A percentile compares a stretch with the other conserved stretches of the same genome.
Evolutionary conservation across 2,888 invertebrate species (phyloP).

Genomic region (Nephrotoma flavescens): DNA sequence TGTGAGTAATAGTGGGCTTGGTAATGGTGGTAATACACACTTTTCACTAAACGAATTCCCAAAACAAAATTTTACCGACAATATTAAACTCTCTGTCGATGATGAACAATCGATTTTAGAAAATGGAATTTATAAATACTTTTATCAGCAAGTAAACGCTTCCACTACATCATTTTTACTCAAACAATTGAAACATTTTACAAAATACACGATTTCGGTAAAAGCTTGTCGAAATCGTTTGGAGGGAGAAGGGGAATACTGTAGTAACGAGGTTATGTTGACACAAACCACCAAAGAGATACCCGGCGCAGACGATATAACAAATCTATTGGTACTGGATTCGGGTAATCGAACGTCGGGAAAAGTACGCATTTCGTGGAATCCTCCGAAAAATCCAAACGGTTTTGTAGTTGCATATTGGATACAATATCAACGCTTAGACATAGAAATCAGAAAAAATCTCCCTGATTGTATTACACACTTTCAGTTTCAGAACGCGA

Average conservation of each 20-base stretch:
- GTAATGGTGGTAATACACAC: not conserved
- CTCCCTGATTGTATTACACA: slow-evolving; percentile 46
- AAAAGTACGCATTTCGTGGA: slow-evolving; percentile 60
- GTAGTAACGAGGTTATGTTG: slow-evolving; percentile 36
- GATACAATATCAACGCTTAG: slow-evolving; percentile 55
- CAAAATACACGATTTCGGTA: slow-evolving; percentile 58
- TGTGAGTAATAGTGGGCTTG: not conserved
- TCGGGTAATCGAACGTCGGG: slow-evolving; percentile 34
- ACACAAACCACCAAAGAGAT: slow-evolving; percentile 32
- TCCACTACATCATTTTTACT: slow-evolving; percentile 37
- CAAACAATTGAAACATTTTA: slow-evolving; percentile 55
- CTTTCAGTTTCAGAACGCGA: slow-evolving; percentile 37
- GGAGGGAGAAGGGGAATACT: slow-evolving; percentile 27
- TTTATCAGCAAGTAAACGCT: slow-evolving; percentile 19
- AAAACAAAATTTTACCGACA: not conserved
- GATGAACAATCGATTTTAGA: slow-evolving; percentile 25
- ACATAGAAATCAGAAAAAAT: slow-evolving; percentile 31
- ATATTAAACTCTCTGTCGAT: not conserved
- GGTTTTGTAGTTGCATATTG: slow-evolving; percentile 76
- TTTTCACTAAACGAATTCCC: not conserved
- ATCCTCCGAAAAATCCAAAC: slow-evolving; percentile 69
- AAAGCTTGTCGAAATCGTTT: slow-evolving; percentile 56
- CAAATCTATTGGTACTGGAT: slow-evolving; percentile 31
- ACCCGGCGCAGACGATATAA: slow-evolving; percentile 46
- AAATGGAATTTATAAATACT: slow-evolving; percentile 15